phyloP scores from a whole-genome alignment of 2,888 invertebrate species.

The Gastrophysa polygoni region DNA sequence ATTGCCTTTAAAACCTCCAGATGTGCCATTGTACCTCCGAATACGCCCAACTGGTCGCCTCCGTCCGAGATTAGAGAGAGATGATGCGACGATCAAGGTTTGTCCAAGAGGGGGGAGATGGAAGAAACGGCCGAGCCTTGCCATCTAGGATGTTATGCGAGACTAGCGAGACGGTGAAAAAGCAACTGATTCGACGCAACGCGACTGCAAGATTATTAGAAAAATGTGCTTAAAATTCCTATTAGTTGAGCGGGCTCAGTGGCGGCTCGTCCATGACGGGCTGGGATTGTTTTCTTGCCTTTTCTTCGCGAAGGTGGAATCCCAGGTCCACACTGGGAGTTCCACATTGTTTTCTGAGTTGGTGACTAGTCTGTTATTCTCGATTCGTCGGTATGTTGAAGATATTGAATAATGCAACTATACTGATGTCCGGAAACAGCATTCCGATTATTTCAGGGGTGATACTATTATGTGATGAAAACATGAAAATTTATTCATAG shows the following conservation, averaged over 20 bases:
- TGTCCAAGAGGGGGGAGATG: conserved; percentile 26
- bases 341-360: no score
- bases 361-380: no score
- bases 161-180: conserved; percentile 35
- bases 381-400: no score
- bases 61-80: neutral
- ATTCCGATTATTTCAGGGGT: no score
- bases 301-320: no score
- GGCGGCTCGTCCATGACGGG: conserved; percentile 23
- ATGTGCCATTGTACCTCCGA: neutral
- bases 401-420: no score
- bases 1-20: no score
- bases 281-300: no score
- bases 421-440: no score
- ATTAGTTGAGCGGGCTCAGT: conserved; percentile 27
- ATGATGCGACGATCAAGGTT: neutral
- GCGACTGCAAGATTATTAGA: conserved; percentile 28
- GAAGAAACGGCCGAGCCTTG: conserved; percentile 32
- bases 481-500: no score
- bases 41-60: neutral
- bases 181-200: conserved; percentile 28
- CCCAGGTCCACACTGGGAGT: no score
- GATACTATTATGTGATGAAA: no score
- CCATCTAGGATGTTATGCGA: conserved; percentile 25
- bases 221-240: conserved; percentile 36